Percentiles rank a stretch among this genome's conserved stretches.
phyloP scores from a whole-genome alignment of 2,797 vertebrate species.

The Momotus momota region DNA sequence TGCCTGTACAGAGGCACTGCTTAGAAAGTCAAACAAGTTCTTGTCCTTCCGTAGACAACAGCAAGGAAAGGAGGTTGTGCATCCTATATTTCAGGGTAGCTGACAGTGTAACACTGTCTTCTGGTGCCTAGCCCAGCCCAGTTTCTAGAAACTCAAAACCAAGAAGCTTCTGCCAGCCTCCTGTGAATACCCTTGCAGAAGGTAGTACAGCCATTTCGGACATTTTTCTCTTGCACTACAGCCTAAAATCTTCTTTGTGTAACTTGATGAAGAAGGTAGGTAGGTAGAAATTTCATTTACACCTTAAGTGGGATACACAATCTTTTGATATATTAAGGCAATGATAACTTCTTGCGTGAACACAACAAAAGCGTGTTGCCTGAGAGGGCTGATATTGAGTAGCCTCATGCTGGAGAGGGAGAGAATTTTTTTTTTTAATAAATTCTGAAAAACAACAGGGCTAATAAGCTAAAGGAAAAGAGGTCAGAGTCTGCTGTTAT shows the following conservation, averaged over 20 bases:
- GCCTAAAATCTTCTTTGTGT: background rate
- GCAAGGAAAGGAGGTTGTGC: rapidly evolving
- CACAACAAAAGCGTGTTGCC: background rate
- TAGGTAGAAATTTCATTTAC: background rate
- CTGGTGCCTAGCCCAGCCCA: background rate
- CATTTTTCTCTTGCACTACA: background rate
- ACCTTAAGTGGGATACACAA: background rate
- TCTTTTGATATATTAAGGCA: background rate
- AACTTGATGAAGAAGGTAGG: background rate
- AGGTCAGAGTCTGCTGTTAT: background rate
- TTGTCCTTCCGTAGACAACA: background rate
- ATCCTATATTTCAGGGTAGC: background rate
- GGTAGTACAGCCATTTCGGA: background rate
- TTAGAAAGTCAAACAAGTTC: background rate
- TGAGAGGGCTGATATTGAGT: background rate
- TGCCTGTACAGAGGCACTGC: background rate
- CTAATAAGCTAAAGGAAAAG: background rate
- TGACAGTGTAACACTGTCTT: background rate
- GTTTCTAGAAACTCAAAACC: background rate
- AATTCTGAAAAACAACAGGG: background rate
- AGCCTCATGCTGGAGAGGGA: background rate
- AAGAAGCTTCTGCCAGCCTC: background rate
- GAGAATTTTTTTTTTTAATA: background rate
- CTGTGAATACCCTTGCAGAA: background rate
- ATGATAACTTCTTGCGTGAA: background rate